A percentile compares a stretch with the other conserved stretches of the same genome.
These are phyloP conservation scores for Anaspis maculata DNA, from an alignment of 2,888 invertebrate species.

Conservation along the genomic window DNA sequence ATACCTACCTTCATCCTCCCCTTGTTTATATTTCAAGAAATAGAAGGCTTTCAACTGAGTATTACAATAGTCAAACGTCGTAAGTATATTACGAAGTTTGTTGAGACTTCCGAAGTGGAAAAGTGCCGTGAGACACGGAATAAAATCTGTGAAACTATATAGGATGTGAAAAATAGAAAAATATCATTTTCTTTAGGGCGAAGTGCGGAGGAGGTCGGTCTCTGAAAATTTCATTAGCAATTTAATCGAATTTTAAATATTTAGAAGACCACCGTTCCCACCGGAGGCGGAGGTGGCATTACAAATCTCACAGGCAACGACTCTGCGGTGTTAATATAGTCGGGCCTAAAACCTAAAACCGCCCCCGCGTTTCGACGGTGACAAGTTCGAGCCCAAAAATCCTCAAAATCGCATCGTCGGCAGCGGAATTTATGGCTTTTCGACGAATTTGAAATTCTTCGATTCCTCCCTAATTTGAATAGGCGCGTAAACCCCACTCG, in stretches of 20 bases:
- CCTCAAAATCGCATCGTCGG: no score
- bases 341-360: no score
- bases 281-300: slow-evolving; percentile 17
- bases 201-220: no score
- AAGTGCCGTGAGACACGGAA: slow-evolving; percentile 7
- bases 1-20: no score
- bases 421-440: no score
- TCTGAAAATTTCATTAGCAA: slow-evolving; percentile 28
- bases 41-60: slow-evolving; percentile 8
- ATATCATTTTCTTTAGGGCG: no score
- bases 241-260: slow-evolving; percentile 32
- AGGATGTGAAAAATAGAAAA: no score
- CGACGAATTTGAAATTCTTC: no score
- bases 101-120: slow-evolving; percentile 6
- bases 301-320: slow-evolving; percentile 17
- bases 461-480: no score
- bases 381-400: no score
- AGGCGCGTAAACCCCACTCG: no score
- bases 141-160: slow-evolving; percentile 16
- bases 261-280: slow-evolving; percentile 19
- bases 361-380: no score
- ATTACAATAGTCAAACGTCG: slow-evolving; percentile 10
- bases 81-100: slow-evolving; percentile 9
- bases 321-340: slow-evolving; percentile 13
- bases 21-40: slow-evolving; percentile 10